Base-by-base conservation (phyloP, 2,888 invertebrate genomes). In the Rhingia rostrata region DNA sequence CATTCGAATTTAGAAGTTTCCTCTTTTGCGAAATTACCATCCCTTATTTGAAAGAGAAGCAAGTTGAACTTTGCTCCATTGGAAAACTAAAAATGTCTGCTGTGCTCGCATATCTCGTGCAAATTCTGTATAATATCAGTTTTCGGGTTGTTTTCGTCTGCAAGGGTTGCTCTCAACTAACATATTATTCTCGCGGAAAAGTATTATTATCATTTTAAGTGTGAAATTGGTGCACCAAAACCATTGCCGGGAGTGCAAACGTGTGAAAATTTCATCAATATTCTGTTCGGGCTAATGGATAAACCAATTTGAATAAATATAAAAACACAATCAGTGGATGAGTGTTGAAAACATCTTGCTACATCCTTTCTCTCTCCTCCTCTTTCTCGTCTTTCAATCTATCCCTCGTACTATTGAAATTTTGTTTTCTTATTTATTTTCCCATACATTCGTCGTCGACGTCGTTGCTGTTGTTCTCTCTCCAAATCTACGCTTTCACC, bases 321-420 rank as follows among this genome's bases (percentile, higher is more conserved):
- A 49, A 58, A 78, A 64, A 63, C 41, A 73, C 35, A 61, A 64
- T 53, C 67, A 83, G 74, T 84, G 78, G 64, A 84, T 84, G 83
- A 79, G 83, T 74, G 73, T 79, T 69, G 83, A 70, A 79, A 84
- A 69, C 41, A 79, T 69, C 45, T 54, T 49, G 63, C 63, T 60
- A 64, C 45, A 74, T 60, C 67, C 56, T 73, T 58, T 69, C 74
- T 79, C 83, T 84, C 79, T 79, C 64, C 83, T 79, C 73, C 74
- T 74, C 72, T 77, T 78, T 66, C 75, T 82, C 53, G 49, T 63
- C 37, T 63, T 45, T 66, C 82, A 70, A 64, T 80, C 74, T 82
- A 77, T 77, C 60, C 22, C 61, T 66, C 78, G 64, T 51, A 49
- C 32, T 72, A 30, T 58, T 60, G 30, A 9, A 51, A 73, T 7